Conservation (phyloP, 2,888 invertebrate genomes). For the Apamea crenata region DNA sequence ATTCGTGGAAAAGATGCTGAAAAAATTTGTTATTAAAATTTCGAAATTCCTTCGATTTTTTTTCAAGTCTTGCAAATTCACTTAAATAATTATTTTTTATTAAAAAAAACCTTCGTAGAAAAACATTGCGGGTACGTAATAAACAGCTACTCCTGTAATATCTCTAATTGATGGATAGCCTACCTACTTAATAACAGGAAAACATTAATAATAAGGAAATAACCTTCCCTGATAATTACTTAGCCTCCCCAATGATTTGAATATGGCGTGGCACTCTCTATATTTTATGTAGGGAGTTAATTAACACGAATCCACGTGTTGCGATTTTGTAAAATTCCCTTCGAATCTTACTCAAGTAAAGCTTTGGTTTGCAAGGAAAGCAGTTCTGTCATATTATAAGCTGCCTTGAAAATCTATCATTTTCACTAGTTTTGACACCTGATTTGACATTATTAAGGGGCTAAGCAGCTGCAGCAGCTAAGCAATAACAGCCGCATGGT, state of each 20-base stretch:
- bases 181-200: conserved; percentile 55
- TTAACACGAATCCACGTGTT: not conserved
- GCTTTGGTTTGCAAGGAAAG: not conserved
- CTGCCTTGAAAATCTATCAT: no score
- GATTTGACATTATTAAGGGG: no score
- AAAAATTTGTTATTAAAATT: not conserved
- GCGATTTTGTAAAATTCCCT: not conserved
- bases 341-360: not conserved
- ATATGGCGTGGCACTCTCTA: not conserved
- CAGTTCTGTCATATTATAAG: not conserved
- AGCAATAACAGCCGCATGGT: no score
- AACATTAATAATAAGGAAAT: conserved; percentile 69
- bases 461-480: no score
- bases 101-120: no score
- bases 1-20: not conserved
- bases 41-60: not conserved
- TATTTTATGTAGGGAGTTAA: not conserved
- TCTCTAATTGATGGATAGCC: conserved; percentile 66
- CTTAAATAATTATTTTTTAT: not conserved
- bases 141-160: not conserved
- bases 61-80: not conserved
- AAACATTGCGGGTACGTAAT: not conserved
- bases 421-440: no score
- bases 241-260: not conserved
- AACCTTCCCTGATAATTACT: conserved; percentile 54